phyloP scores from a whole-genome alignment of 2,113 vertebrate species.

The Sakesphorus luctuosus region DNA sequence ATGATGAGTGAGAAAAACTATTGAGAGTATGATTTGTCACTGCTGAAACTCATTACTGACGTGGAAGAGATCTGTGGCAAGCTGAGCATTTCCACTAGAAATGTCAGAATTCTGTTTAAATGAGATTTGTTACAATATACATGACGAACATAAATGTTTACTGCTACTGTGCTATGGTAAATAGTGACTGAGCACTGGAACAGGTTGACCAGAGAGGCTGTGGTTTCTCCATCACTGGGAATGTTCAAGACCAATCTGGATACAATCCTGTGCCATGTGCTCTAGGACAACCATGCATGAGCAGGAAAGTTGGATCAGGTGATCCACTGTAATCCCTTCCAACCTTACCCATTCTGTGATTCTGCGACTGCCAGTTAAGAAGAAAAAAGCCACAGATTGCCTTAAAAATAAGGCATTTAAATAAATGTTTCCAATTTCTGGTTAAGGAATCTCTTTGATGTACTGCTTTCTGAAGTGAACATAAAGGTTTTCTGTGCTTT shows the following conservation, averaged over 20 bases:
- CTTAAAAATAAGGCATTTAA: constrained; percentile 20
- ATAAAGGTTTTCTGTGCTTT: background rate
- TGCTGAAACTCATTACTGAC: constrained; percentile 36
- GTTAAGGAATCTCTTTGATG: background rate
- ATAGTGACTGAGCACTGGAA: background rate
- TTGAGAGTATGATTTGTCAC: constrained; percentile 40
- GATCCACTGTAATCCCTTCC: background rate
- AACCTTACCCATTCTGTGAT: background rate
- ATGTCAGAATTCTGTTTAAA: background rate
- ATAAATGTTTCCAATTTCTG: background rate
- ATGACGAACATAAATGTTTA: constrained; percentile 1
- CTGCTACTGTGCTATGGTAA: background rate
- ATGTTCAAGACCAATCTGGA: background rate
- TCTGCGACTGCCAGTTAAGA: background rate
- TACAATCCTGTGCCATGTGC: background rate
- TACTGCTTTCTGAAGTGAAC: background rate
- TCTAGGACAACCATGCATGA: background rate
- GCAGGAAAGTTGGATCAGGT: background rate
- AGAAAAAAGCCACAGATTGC: background rate
- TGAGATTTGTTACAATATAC: constrained; percentile 12
- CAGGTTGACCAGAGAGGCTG: background rate
- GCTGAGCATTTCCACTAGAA: background rate
- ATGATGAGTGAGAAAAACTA: constrained; percentile 44
- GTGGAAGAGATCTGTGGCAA: background rate
- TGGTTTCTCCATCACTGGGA: background rate